A percentile compares a stretch with the other conserved stretches of the same genome.
Conservation (phyloP, 2,113 vertebrate genomes). For the Edolisoma coerulescens region DNA sequence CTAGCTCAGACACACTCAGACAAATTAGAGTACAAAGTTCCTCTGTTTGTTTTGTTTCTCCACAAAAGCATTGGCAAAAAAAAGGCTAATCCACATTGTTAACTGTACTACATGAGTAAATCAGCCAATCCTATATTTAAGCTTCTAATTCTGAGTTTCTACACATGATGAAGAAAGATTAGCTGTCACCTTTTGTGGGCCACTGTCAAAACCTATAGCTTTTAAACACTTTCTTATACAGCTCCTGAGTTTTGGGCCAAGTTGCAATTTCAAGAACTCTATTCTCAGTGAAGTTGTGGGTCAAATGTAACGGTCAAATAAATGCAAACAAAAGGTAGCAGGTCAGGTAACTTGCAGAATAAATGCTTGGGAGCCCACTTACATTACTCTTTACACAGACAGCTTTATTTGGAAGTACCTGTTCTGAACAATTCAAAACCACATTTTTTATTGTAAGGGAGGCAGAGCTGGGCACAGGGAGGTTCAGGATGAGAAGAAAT, state of each 20-base stretch:
- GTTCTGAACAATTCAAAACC: background rate
- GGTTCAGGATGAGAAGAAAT: background rate
- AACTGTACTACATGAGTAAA: background rate
- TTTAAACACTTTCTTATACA: background rate
- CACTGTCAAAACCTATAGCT: background rate
- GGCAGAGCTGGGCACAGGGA: background rate
- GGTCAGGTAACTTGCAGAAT: background rate
- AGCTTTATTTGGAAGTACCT: background rate
- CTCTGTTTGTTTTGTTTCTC: background rate
- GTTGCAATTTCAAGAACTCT: background rate
- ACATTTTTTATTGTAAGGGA: background rate
- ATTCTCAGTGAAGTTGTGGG: background rate
- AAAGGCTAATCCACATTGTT: background rate
- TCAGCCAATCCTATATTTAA: conserved; percentile 15
- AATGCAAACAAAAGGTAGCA: background rate
- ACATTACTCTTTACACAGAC: background rate
- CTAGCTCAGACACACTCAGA: background rate
- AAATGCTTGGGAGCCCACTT: background rate
- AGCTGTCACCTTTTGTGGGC: background rate
- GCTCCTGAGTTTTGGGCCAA: background rate
- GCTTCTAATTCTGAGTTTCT: conserved; percentile 25
- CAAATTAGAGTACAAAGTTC: background rate
- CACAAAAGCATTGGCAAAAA: background rate
- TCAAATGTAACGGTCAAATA: background rate
- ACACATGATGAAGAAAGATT: background rate